Evolutionary conservation across 2,113 vertebrate species (phyloP).

Genomic region (Ammospiza nelsoni): DNA sequence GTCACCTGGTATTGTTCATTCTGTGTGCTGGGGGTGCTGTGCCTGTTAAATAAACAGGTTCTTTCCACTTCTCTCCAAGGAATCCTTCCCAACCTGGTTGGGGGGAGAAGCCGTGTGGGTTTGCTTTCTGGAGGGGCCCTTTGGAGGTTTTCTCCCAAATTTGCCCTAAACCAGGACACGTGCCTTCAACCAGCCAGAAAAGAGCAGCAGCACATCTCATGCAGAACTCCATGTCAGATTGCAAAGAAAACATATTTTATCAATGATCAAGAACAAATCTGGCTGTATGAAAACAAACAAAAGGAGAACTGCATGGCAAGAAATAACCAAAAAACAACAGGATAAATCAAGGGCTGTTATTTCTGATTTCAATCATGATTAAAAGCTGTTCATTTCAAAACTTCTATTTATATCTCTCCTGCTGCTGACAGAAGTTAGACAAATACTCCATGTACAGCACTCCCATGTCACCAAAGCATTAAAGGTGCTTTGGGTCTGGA

Average conservation of each 20-base stretch:
- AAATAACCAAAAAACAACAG: neutral
- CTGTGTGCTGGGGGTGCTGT: too few relatives aligned
- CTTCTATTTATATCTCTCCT: neutral
- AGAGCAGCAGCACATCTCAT: neutral
- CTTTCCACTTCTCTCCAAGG: too few relatives aligned
- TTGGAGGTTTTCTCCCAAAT: too few relatives aligned
- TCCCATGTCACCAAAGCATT: neutral
- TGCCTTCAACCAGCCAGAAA: neutral
- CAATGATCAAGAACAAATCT: conserved; percentile 37
- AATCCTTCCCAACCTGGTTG: too few relatives aligned
- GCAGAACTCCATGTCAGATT: neutral
- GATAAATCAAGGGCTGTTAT: neutral
- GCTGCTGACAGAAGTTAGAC: neutral
- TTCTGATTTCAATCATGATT: neutral
- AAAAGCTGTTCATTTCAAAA: conserved; percentile 8
- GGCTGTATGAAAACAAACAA: conserved; percentile 47
- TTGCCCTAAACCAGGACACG: too few relatives aligned
- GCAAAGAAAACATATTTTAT: conserved; percentile 35
- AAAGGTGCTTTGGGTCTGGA: neutral
- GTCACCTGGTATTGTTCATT: too few relatives aligned
- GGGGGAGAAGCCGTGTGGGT: fast-evolving
- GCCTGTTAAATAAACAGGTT: too few relatives aligned
- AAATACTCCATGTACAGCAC: neutral
- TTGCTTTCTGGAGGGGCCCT: too few relatives aligned
- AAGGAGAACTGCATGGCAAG: neutral